Evolutionary conservation across 2,888 invertebrate species (phyloP).

Genomic region (Seira sanloemensis): DNA sequence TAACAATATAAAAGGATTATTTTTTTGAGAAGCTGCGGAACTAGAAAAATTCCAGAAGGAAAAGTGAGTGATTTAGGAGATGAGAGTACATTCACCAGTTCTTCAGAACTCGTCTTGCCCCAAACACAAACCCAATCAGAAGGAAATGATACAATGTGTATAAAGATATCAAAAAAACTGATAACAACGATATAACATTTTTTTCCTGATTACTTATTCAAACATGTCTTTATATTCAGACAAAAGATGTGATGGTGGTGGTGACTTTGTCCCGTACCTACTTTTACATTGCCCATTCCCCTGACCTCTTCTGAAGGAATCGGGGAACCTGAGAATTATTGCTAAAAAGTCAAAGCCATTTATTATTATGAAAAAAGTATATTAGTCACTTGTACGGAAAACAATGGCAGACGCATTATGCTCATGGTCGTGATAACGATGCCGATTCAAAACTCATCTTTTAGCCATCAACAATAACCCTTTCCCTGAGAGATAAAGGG

Average conservation of each 20-base stretch:
- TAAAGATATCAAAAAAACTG: slow-evolving; percentile 18
- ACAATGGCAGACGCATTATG: too few relatives aligned
- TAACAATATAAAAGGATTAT: too few relatives aligned
- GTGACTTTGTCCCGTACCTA: too few relatives aligned
- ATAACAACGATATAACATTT: slow-evolving; percentile 9
- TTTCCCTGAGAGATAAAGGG: background rate
- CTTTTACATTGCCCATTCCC: too few relatives aligned
- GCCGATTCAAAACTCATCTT: too few relatives aligned
- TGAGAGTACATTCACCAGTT: slow-evolving; percentile 35
- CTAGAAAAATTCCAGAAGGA: slow-evolving; percentile 19
- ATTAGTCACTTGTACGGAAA: too few relatives aligned
- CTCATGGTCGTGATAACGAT: too few relatives aligned
- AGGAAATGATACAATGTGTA: background rate
- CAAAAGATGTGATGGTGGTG: too few relatives aligned
- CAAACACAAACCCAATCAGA: slow-evolving; percentile 39
- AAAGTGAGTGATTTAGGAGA: slow-evolving; percentile 2
- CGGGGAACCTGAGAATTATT: background rate
- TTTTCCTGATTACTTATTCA: slow-evolving; percentile 25
- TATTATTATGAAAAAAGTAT: background rate
- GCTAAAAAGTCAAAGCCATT: background rate
- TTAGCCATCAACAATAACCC: too few relatives aligned
- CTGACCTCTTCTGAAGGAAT: background rate
- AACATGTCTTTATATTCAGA: background rate
- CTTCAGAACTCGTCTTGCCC: slow-evolving; percentile 38
- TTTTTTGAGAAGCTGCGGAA: background rate